Base-by-base conservation (phyloP, 1,140 invertebrate species). In the Panagrolaimus sp. region DNA sequence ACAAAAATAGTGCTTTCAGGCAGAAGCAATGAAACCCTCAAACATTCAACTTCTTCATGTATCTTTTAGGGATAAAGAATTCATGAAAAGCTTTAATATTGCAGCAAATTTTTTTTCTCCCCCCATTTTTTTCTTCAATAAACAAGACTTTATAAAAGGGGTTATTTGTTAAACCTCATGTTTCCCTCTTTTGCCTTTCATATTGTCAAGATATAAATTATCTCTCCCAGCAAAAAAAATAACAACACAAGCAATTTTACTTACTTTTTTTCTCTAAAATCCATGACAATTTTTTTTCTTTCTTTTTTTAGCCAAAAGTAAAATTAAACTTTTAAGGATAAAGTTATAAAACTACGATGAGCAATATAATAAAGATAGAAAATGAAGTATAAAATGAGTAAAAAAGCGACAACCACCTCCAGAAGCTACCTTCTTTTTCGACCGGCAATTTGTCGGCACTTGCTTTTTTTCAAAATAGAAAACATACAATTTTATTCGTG, bases 401-500 rank as follows among this genome's bases (percentile, higher is more conserved):
- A 38, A 38, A 38, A 38, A 38, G 31, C 31, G 2, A 38, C 31
- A 2, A 38, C n/a, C n/a, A n/a, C 31, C 31, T 38, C 31, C 31
- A 38, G 31, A 38, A 38, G 31, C 31, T 38, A 2, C 27, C 20
- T 57, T 16, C 20, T 27, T 57, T 57, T 57, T 20, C 20, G 7
- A 27, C n/a, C 20, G 51, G 11, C 20, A 20, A 25, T 25, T 27
- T 57, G 20, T 27, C 51, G 20, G 20, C 20, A 27, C n/a, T n/a
- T 57, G 20, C 51, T 57, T 27, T 25, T 57, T 27, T 9, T 27
- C 13, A 14, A 57, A 27, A 27, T 25, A 57, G 27, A 27, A 57
- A 57, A 57, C 20, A 27, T 57, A 57, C 51, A 57, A 57, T 25
- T 57, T 57, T n/a, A n/a, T 57, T 57, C 13, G 51, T 57, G 51